These are phyloP conservation scores for Ophthalmolycus amberensis DNA, from an alignment of 2,113 vertebrate genomes.

Conservation along the genomic window DNA sequence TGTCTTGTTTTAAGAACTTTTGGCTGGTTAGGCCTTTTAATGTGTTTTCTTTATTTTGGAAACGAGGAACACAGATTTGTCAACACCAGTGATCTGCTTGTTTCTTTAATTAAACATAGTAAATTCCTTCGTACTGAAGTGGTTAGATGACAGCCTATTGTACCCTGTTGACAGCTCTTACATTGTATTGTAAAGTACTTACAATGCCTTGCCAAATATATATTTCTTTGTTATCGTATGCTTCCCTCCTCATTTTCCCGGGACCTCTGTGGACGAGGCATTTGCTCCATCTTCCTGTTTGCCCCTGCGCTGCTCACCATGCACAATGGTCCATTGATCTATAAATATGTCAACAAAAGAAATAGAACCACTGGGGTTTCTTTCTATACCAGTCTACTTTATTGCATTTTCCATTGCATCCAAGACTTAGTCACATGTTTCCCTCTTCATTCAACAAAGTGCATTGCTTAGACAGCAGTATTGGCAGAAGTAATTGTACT, in stretches of 20 bases:
- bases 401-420: conserved; percentile 68
- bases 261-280: conserved; percentile 38
- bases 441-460: conserved; percentile 78
- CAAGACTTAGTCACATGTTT: conserved; percentile 59
- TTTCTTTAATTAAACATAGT: background rate
- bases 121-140: background rate
- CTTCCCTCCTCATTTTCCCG: background rate
- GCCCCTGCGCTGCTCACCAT: conserved; percentile 8
- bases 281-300: conserved; percentile 49
- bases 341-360: conserved; percentile 55
- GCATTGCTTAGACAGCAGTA: conserved; percentile 70
- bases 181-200: background rate
- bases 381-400: conserved; percentile 65
- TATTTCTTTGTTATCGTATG: background rate
- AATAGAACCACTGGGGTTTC: conserved; percentile 16
- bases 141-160: background rate
- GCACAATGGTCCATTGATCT: conserved; percentile 51
- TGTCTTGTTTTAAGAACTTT: background rate
- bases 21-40: background rate
- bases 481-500: conserved; percentile 37
- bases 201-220: background rate
- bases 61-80: background rate
- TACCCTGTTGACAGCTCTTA: conserved; percentile 19
- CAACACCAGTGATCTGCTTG: background rate
- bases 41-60: background rate